Evolutionary conservation across 2,797 vertebrate species (phyloP).

Genomic region (Intellagama lesueurii): DNA sequence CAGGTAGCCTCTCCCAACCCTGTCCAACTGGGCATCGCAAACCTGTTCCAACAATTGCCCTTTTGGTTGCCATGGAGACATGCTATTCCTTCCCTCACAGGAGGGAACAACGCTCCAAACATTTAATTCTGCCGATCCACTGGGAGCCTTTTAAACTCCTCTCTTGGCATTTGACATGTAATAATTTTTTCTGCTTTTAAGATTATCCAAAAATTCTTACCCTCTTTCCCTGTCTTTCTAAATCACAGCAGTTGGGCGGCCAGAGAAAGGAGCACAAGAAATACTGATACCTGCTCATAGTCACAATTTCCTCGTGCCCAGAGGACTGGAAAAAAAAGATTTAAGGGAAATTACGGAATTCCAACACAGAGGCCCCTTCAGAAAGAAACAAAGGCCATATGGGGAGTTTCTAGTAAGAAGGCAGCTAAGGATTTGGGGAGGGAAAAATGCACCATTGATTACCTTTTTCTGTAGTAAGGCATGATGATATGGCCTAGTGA

Average conservation of each 20-base stretch:
- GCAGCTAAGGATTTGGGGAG: too few relatives aligned
- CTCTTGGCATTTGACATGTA: conserved; percentile 74
- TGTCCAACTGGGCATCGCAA: background rate
- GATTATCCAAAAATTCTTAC: conserved; percentile 75
- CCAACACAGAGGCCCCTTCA: background rate
- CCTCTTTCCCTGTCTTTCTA: conserved; percentile 56
- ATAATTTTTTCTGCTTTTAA: conserved; percentile 76
- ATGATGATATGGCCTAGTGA: too few relatives aligned
- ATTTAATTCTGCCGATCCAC: conserved; percentile 78
- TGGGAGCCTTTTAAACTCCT: conserved; percentile 80
- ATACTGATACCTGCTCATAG: conserved; percentile 56
- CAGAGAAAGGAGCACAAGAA: conserved; percentile 59
- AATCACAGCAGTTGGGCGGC: conserved; percentile 59
- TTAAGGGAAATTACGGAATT: background rate
- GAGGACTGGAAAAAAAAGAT: background rate
- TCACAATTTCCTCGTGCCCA: conserved; percentile 54
- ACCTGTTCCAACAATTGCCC: conserved; percentile 47
- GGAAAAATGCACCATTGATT: too few relatives aligned
- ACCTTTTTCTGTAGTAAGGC: too few relatives aligned
- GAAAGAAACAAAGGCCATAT: accelerated
- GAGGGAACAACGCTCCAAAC: conserved; percentile 72
- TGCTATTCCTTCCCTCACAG: conserved; percentile 59
- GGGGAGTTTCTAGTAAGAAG: accelerated
- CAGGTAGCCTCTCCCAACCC: background rate
- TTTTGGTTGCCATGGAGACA: conserved; percentile 76